Evolutionary conservation across 2,113 vertebrate species (phyloP).

Genomic region (Pitta sordida): DNA sequence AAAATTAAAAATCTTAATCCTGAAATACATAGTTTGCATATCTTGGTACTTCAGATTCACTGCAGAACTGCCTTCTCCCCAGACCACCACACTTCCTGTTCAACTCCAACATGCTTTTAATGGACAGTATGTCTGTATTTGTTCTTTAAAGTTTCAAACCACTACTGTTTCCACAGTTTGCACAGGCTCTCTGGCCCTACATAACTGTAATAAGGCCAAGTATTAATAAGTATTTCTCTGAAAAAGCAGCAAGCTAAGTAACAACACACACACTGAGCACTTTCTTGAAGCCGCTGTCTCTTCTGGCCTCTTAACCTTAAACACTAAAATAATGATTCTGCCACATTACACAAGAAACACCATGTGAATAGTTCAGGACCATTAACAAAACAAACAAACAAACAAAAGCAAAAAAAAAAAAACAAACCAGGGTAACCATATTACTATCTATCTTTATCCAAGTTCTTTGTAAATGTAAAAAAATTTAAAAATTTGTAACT

Average conservation of each 20-base stretch:
- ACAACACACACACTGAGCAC: neutral
- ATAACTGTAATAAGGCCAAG: neutral
- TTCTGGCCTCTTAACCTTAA: neutral
- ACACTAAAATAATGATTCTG: neutral
- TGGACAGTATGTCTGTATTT: neutral
- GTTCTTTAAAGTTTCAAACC: neutral
- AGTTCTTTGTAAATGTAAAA: neutral
- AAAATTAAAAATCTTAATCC: neutral
- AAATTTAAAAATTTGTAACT: neutral
- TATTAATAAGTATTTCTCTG: neutral
- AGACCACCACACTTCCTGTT: neutral
- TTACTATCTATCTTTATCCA: neutral
- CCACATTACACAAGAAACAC: neutral
- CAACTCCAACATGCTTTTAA: neutral
- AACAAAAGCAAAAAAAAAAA: neutral
- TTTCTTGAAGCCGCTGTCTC: neutral
- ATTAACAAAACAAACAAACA: neutral
- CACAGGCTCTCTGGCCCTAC: neutral
- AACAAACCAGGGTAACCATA: neutral
- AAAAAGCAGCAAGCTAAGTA: neutral
- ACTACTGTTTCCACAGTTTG: neutral
- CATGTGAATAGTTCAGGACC: neutral
- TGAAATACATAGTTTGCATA: neutral
- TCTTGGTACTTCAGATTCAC: neutral
- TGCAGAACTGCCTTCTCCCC: neutral